Evolutionary conservation across 2,797 vertebrate species (phyloP), one percentile per base, ranked within the genome.

Genomic region (Betta splendens): DNA sequence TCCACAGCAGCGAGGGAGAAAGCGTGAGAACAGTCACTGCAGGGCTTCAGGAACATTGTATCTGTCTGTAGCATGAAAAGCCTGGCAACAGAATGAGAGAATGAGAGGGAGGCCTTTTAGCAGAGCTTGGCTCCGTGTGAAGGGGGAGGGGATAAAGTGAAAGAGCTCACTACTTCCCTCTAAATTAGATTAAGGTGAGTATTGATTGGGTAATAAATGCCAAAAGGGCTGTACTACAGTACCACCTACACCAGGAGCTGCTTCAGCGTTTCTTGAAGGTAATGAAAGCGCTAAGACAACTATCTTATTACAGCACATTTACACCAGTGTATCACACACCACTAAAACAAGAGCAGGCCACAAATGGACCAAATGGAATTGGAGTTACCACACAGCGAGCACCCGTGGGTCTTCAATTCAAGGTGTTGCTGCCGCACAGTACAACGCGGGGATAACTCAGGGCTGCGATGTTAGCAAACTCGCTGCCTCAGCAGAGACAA

Each of bases 61-160:
- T 90, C 78, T 87, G 83, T 82, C 78, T 83, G 76, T 42, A 44
- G 80, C 75, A 89, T 88, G 86, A 90, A 90, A 91, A 87, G 82
- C 58, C 64, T 71, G 61, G 71, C 72, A 55, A 49, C 21, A 79
- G 77, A 89, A 84, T 59, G 64, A 76, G 67, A 69, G 62, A 83
- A 69, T 65, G 66, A 77, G 74, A 80, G 75, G 61, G n/a, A n/a
- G n/a, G 64, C 61, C 52, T 75, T 78, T 69, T 82, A 63, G 26
- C 61, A 70, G 51, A 69, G 70, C 48, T 37, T 21, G 5, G 68
- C 67, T 77, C 71, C 42, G 57, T 58, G 68, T 73, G 74, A 48
- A n/a, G 45, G 49, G 52, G 60, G 65, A 37, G 43, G 72, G 55
- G 59, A 44, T 45, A 15, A 59, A 55, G 46, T 76, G 62, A 85